These are phyloP conservation scores for Cerastoderma edule DNA, from an alignment of 2,888 invertebrate genomes.

Conservation along the genomic window DNA sequence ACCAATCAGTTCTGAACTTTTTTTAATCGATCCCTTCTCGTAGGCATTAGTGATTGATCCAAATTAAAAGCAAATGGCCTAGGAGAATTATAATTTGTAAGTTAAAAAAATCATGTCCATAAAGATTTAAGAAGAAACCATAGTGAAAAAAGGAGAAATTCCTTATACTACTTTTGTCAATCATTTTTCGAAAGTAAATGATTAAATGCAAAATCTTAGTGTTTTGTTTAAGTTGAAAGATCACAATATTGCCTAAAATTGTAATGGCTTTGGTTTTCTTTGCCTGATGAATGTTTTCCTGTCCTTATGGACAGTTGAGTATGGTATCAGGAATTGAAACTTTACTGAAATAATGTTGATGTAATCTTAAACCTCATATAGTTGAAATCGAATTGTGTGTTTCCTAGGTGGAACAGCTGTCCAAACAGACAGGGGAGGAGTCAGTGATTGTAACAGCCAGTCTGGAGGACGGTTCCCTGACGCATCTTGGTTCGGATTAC, in stretches of 20 bases:
- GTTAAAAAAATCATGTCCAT: no score
- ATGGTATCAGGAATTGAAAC: no score
- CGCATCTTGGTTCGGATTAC: slow-evolving; percentile 42
- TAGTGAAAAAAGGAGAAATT: no score
- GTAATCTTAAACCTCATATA: not conserved
- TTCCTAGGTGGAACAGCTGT: slow-evolving; percentile 34
- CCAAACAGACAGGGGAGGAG: slow-evolving; percentile 40
- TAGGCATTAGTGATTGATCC: no score
- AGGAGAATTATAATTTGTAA: no score
- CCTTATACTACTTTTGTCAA: no score
- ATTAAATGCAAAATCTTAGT: no score
- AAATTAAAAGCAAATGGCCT: no score
- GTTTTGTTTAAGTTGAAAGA: not conserved
- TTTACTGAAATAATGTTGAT: not conserved
- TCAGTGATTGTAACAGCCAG: slow-evolving; percentile 36
- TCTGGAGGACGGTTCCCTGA: slow-evolving; percentile 41
- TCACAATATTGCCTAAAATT: not conserved
- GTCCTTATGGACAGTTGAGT: not conserved
- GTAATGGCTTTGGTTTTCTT: not conserved
- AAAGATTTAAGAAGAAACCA: no score
- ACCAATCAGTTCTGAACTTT: no score
- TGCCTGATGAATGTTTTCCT: not conserved
- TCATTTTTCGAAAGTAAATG: no score
- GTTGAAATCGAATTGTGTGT: not conserved
- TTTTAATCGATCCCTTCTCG: no score